Conservation (phyloP, 2,113 vertebrate species). For the Ranitomeya imitator region DNA sequence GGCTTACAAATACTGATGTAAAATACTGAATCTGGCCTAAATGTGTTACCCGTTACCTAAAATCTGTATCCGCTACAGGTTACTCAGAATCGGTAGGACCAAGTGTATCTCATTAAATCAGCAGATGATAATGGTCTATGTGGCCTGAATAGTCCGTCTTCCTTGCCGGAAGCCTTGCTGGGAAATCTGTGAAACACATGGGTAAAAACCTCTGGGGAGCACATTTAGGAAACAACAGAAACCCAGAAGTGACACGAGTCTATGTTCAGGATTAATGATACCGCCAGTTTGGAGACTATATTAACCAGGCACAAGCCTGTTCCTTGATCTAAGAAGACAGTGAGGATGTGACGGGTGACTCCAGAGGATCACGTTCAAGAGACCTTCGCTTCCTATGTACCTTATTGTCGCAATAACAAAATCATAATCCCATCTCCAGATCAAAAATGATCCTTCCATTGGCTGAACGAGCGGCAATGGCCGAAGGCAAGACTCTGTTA, state of each 20-base stretch:
- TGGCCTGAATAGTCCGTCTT: background rate
- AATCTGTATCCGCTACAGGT: background rate
- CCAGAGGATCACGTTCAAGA: conserved; percentile 10
- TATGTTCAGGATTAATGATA: conserved; percentile 23
- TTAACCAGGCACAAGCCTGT: background rate
- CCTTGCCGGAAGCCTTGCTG: conserved; percentile 19
- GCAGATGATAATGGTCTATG: background rate
- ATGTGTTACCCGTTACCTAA: too few species aligned
- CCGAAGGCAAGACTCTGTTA: background rate
- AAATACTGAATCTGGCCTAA: too few species aligned
- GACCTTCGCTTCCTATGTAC: conserved; percentile 3
- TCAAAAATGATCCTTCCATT: conserved; percentile 7
- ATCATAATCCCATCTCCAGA: conserved; percentile 10
- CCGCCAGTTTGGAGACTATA: background rate
- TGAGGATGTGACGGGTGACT: background rate
- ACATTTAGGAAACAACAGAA: conserved; percentile 31
- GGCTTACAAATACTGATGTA: too few species aligned
- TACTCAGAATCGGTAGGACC: background rate
- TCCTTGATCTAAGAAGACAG: background rate
- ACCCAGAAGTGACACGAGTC: conserved; percentile 30
- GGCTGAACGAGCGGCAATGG: background rate
- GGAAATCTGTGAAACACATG: background rate
- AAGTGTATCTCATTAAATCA: background rate
- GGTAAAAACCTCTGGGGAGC: conserved; percentile 13
- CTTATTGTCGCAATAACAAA: conserved; percentile 11